Conservation (phyloP, 2,797 vertebrate genomes). For the Taeniopygia guttata region DNA sequence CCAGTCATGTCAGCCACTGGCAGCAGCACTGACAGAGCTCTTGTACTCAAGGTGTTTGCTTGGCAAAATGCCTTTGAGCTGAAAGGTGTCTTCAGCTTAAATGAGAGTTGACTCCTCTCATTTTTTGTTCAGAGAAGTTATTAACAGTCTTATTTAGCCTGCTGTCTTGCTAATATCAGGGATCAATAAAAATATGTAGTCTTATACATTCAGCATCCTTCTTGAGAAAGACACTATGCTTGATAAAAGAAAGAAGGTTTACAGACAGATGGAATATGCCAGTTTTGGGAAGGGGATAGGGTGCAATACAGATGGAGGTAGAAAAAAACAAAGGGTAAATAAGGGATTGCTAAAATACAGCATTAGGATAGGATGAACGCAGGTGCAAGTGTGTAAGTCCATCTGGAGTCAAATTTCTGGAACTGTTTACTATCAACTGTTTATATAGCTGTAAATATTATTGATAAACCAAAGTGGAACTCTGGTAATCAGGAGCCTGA, state of each 20-base stretch:
- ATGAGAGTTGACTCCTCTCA: not conserved
- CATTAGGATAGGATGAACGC: not conserved
- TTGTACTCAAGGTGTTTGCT: not conserved
- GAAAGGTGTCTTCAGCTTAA: not conserved
- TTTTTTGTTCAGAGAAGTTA: not conserved
- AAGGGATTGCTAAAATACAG: not conserved
- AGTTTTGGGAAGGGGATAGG: not conserved
- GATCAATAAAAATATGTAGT: not conserved
- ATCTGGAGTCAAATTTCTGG: not conserved
- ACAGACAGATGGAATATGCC: not conserved
- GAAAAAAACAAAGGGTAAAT: not conserved
- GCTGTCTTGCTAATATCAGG: not conserved
- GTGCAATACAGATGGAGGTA: not conserved
- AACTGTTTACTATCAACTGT: not conserved
- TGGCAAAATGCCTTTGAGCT: not conserved
- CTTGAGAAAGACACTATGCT: not conserved
- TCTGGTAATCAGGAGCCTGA: not conserved
- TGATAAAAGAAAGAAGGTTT: not conserved
- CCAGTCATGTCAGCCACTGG: not conserved
- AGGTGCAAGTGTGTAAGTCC: rapidly evolving
- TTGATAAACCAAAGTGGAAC: not conserved
- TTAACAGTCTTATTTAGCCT: not conserved
- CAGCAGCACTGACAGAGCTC: not conserved
- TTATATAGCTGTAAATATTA: not conserved
- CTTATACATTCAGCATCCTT: not conserved